Conservation (phyloP, 2,113 vertebrate species). For the Tachysurus vachellii region DNA sequence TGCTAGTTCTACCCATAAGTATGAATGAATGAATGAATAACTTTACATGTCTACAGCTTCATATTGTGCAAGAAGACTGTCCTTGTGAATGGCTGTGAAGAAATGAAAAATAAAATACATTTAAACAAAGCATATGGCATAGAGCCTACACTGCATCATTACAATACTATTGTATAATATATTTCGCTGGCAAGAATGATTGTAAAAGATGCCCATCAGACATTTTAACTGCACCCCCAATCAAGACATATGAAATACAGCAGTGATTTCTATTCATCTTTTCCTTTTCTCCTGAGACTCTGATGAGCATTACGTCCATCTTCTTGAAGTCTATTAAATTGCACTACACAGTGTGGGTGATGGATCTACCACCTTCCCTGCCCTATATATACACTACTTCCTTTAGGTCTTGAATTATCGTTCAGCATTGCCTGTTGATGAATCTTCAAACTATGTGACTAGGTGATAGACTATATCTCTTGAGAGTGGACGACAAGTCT, state of each 20-base stretch:
- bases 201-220: background rate
- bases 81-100: background rate
- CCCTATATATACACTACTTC: background rate
- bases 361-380: background rate
- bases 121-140: background rate
- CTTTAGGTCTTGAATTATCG: background rate
- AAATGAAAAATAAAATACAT: background rate
- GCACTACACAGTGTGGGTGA: background rate
- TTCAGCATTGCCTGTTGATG: background rate
- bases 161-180: background rate
- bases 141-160: background rate
- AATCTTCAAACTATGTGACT: background rate
- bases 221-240: background rate
- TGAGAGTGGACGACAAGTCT: background rate
- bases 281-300: background rate
- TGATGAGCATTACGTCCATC: background rate
- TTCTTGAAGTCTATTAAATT: conserved; percentile 1
- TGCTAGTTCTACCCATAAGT: background rate
- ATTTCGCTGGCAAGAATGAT: background rate
- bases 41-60: background rate
- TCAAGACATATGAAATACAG: background rate
- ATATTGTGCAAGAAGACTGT: background rate
- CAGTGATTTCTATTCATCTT: background rate
- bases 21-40: background rate
- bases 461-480: background rate